Evolutionary conservation across 1,140 invertebrate species (phyloP), one percentile per base, ranked within the genome.

Genomic region (Hyles euphorbiae): DNA sequence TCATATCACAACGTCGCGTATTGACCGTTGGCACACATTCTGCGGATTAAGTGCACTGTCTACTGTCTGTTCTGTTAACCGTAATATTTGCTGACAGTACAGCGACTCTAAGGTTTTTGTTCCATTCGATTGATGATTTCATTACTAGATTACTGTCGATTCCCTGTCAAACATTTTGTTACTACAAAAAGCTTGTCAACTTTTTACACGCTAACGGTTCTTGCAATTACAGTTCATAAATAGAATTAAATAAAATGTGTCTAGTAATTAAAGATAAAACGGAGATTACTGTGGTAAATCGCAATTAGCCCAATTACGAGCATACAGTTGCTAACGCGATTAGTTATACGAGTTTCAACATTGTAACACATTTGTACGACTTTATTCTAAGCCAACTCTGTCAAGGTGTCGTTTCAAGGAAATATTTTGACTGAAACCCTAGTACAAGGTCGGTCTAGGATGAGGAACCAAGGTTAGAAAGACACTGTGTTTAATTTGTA

Each of bases 31-130:
- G 64, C 69, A 73, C 66, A 71, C 59, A 65, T 78, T 67, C 57
- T 33, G 36, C 60, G 63, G 72, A 79, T 79, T 81, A 79, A 79
- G 71, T 60, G 56, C 72, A 68, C 67, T 56, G 58, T 61, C 63
- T 78, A 57, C 62, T 63, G 51, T 60, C 49, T 52, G 36, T 40
- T 40, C 36, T 40, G 36, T 8, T 78, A 76, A 78, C 75, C 74
- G 74, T 77, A 74, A 77, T 76, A 65, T 60, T 58, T 56, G 59
- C 61, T 70, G 75, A 78, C 67, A 80, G 71, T 70, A 68, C 63
- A 58, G 57, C 62, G 68, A 74, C 67, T 68, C 72, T 58, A 36
- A 45, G 22, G 40, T 68, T 70, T 74, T 72, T 74, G 60, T 56
- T 49, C 11, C 6, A 53, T 63, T 54, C 62, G 55, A 67, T 60